Conservation (phyloP, 2,797 vertebrate genomes). For the Eidolon dupreanum region DNA sequence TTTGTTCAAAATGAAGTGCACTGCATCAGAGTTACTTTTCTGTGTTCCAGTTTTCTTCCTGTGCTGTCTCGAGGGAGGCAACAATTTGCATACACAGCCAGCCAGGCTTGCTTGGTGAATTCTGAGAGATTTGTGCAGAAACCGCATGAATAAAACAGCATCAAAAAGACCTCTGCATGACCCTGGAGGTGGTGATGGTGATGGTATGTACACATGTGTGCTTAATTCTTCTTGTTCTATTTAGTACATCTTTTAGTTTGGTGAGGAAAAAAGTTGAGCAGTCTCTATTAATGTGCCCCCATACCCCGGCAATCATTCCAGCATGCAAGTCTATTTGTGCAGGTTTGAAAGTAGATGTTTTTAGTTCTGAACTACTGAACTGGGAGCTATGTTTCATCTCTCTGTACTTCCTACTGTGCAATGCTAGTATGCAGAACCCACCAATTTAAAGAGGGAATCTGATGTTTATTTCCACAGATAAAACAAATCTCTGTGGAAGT, state of each 20-base stretch:
- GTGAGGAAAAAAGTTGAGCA: background rate
- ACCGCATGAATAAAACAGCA: constrained; percentile 14
- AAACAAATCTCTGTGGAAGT: background rate
- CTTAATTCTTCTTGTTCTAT: background rate
- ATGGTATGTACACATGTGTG: background rate
- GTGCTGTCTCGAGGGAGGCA: background rate
- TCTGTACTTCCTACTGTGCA: background rate
- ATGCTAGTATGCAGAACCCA: background rate
- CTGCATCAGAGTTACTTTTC: background rate
- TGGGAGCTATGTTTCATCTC: background rate
- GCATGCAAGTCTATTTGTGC: background rate
- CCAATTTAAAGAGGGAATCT: background rate
- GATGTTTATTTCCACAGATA: background rate
- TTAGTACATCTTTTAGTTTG: background rate
- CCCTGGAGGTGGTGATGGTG: background rate
- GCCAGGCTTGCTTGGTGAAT: background rate
- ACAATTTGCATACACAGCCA: background rate
- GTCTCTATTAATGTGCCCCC: background rate
- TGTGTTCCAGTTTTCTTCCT: background rate
- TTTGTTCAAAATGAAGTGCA: background rate
- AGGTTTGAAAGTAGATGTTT: constrained; percentile 40
- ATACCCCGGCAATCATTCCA: background rate
- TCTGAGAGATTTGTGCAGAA: background rate
- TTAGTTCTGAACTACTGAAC: background rate
- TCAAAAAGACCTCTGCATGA: background rate